Evolutionary conservation across 2,797 vertebrate species (phyloP), one percentile per base, ranked within the genome.

Genomic region (Cyprinella venusta): DNA sequence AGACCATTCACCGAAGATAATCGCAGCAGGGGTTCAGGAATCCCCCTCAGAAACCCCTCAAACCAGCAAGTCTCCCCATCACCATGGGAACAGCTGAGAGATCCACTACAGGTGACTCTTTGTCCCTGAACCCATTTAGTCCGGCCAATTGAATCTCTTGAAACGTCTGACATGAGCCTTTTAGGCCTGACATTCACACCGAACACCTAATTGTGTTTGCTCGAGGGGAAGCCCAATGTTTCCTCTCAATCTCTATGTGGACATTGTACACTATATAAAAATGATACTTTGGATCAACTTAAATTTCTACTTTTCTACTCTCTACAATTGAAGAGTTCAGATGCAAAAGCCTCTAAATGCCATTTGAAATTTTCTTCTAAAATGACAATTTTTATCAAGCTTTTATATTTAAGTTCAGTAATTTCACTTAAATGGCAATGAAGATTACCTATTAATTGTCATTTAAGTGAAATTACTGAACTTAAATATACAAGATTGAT

Each of bases 101-200:
- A 70, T 61, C 52, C 38, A 59, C 79, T 61, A 61, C 16, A 69
- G 38, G 76, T 64, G 67, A 7, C 52, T 80, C 40, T 61, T 45
- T 38, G 3, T 80, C 67, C 67, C 52, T 71, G 38, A 80, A 80
- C 68, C 52, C 67, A 80, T 71, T 80, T 36, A 61, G 50, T 80
- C 38, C 54, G 48, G 54, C 79, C 67, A 80, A 24, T 71, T 71
- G 54, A 70, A 80, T 61, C 79, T 80, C 38, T 61, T 80, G 67
- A 80, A 71, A 71, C 7, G 54, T 19, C 65, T 70, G 65, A 59
- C 78, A 80, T 56, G 77, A 54, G 38, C n/a, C 52, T 42, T 80
- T 80, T 56, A 80, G 26, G 24, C 16, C 50, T 70, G 79, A 42
- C 24, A 61, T 71, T 59, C 67, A 61, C 79, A 61, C 67, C 1